Evolutionary conservation across 2,113 vertebrate species (phyloP), one percentile per base, ranked within the genome.

Genomic region (Ceyx margarethae): DNA sequence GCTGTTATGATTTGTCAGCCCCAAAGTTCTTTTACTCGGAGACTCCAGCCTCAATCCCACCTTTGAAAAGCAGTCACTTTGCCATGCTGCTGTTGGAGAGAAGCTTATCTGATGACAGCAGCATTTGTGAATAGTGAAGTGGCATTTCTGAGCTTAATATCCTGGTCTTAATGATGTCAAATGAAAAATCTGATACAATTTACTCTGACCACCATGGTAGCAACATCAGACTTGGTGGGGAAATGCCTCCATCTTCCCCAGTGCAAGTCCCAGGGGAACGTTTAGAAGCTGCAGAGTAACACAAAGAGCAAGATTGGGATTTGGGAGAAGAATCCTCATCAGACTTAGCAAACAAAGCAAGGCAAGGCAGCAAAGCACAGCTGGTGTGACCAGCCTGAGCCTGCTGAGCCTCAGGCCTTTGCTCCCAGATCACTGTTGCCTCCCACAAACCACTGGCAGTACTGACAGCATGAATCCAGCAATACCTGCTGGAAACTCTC

Each of bases 71-170:
- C 40, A 81, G 29, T 77, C 60, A 61, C 31, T 91, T 65, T 71
- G 81, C 81, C 21, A 2, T 53, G 56, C 80, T 87, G 79, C 51
- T 33, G 12, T 51, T 77, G 48, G 56, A 77, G 65, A 71, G 72
- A 40, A 75, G 53, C 53, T 80, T 92, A 57, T 81, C 81, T 91
- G 75, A 83, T 75, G 81, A 74, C 92, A 95, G 64, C 51, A 53
- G 31, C n/a, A n/a, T 87, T 83, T 94, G 35, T 85, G 71, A 82
- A 67, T 58, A 77, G 64, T 13, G 13, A 85, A 89, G 75, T 73
- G 60, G 16, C 53, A 56, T 83, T 92, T 92, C n/a, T 77, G 22
- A 62, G 43, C 66, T 84, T 79, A 78, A 69, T 69, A 79, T 58
- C 40, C 68, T 74, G 71, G 82, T 48, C 60, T 78, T 91, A 77